Conservation (phyloP, 2,113 vertebrate genomes). For the Rhinoderma darwinii region DNA sequence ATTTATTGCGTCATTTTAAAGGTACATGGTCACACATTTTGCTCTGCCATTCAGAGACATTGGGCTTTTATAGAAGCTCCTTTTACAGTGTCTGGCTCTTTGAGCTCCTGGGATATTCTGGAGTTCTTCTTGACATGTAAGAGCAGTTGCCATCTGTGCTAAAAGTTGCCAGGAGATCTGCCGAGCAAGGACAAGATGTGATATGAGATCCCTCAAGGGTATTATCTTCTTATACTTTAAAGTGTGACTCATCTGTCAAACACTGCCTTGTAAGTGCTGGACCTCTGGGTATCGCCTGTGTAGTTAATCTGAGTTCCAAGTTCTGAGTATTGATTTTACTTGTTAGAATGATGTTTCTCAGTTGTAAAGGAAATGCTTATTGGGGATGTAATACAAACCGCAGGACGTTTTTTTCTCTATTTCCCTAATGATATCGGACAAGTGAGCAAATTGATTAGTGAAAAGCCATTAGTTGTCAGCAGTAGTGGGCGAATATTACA, state of each 20-base stretch:
- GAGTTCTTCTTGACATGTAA: conserved; percentile 37
- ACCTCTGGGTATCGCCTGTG: conserved; percentile 30
- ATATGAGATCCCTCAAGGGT: conserved; percentile 41
- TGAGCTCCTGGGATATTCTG: conserved; percentile 41
- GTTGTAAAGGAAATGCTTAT: conserved; percentile 13
- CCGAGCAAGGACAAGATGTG: conserved; percentile 30
- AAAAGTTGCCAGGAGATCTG: conserved; percentile 45
- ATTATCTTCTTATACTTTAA: conserved; percentile 47
- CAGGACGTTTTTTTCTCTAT: conserved; percentile 19
- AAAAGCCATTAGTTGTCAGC: background rate
- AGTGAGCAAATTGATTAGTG: background rate
- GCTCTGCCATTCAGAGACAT: background rate
- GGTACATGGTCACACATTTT: conserved; percentile 3
- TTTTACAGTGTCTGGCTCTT: conserved; percentile 15
- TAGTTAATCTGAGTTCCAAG: conserved; percentile 30
- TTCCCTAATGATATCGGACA: conserved; percentile 1
- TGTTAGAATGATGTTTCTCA: conserved; percentile 39
- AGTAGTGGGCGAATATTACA: background rate
- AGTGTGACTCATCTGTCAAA: conserved; percentile 48
- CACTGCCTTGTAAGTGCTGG: conserved; percentile 27
- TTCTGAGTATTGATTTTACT: conserved; percentile 45
- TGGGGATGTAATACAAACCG: conserved; percentile 28
- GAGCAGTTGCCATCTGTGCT: conserved; percentile 50
- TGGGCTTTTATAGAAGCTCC: background rate
- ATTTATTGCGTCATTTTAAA: background rate